Percentiles rank a stretch among this genome's conserved stretches.
Evolutionary conservation across 2,888 invertebrate species (phyloP).

Genomic region (Cheilosia scutellata): DNA sequence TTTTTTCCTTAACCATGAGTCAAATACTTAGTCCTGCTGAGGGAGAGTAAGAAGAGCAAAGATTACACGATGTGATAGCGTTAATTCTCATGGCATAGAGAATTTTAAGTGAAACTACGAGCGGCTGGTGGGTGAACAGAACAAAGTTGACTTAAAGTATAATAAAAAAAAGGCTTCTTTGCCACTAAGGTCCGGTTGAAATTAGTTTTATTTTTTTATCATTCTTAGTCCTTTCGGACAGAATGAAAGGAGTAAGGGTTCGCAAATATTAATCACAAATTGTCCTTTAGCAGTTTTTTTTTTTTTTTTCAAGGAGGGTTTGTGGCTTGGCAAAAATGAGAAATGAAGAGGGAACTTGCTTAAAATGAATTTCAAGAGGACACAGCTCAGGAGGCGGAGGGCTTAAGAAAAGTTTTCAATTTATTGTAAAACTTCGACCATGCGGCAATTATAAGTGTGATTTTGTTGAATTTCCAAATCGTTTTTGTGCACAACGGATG

Average conservation of each 20-base stretch:
- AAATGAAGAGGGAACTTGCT: constrained; percentile 50
- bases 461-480: constrained; percentile 67
- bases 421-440: constrained; percentile 73
- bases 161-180: constrained; percentile 30
- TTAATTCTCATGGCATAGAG: constrained; percentile 66
- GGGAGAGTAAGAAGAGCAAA: constrained; percentile 44
- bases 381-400: neutral
- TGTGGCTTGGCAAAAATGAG: constrained; percentile 48
- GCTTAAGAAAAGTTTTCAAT: constrained; percentile 62
- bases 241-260: constrained; percentile 4
- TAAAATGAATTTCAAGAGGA: constrained; percentile 52
- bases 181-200: constrained; percentile 42
- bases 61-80: constrained; percentile 73
- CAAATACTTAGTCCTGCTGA: constrained; percentile 57
- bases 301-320: constrained; percentile 25
- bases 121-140: neutral
- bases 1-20: constrained; percentile 59
- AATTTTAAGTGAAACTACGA: constrained; percentile 65
- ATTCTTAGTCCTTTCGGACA: neutral
- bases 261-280: constrained; percentile 74
- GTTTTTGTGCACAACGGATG: constrained; percentile 14
- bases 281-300: constrained; percentile 66
- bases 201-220: constrained; percentile 48
- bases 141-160: constrained; percentile 59
- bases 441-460: constrained; percentile 73